Percentiles rank a stretch among this genome's conserved stretches.
Conservation (phyloP, 2,888 invertebrate genomes). For the Cataglyphis cursor region DNA sequence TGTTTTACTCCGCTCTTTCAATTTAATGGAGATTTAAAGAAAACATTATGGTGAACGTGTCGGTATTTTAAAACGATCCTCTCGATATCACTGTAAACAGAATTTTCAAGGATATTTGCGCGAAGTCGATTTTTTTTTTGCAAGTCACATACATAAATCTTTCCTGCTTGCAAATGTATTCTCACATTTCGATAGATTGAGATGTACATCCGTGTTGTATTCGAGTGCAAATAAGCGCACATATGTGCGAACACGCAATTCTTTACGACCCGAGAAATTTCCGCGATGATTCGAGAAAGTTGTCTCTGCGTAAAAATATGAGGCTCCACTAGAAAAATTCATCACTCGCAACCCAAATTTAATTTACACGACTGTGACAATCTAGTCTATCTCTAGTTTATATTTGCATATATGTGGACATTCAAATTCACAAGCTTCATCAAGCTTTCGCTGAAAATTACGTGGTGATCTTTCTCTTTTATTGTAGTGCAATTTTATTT, state of each 20-base stretch:
- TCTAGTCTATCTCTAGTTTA: neutral
- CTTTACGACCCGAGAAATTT: conserved; percentile 22
- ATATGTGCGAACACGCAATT: conserved; percentile 27
- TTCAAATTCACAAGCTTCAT: neutral
- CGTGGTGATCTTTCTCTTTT: neutral
- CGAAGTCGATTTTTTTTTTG: neutral
- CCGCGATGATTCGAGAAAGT: conserved; percentile 24
- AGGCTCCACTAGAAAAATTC: neutral
- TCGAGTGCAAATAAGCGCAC: conserved; percentile 12
- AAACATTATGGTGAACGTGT: neutral
- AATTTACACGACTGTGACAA: neutral
- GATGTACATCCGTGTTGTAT: neutral
- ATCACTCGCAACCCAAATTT: conserved; percentile 25
- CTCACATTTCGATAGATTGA: neutral
- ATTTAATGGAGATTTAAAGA: conserved; percentile 1
- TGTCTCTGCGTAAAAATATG: conserved; percentile 32
- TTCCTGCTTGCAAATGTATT: neutral
- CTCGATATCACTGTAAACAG: neutral
- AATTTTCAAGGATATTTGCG: neutral
- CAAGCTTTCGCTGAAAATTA: conserved; percentile 6
- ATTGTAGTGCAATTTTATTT: neutral
- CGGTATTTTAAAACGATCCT: neutral
- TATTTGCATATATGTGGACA: neutral
- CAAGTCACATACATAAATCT: neutral
- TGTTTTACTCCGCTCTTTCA: neutral